Evolutionary conservation across 2,113 vertebrate genomes (phyloP), one percentile per base, ranked within the genome.

Genomic region (Drymodes brunneopygia): DNA sequence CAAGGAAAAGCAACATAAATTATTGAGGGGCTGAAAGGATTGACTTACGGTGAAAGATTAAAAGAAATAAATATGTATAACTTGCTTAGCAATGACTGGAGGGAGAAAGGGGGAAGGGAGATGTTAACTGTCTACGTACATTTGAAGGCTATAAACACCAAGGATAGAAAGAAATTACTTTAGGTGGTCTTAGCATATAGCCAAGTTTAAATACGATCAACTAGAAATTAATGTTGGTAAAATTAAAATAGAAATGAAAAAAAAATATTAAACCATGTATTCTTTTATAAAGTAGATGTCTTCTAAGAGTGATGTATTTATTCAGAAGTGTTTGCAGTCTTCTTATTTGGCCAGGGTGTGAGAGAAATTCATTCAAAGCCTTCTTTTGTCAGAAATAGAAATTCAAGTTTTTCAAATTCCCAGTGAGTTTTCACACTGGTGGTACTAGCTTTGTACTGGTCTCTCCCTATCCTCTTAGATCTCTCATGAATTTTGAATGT

Each of bases 51-150:
- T 94, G 93, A 94, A 97, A 96, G 93, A 97, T 96, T 97, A 97
- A 97, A 97, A 96, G 93, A 97, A 97, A 97, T 96, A 97, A 97
- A 96, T 96, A 97, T 95, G 92, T 94, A 96, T 95, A 95, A 91
- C 74, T 94, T 95, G 66, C 83, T 88, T 89, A 95, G 94, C 71
- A 96, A 74, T 86, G 81, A 88, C 88, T 91, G 24, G 58, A 86
- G 35, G 61, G 61, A 31, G 35, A 62, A 35, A 70, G 73, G 48
- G 42, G 35, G 75, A 93, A 61, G 56, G 54, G 72, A 91, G 61
- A 83, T 48, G 57, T 86, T 96, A 92, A 88, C 81, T 88, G 57
- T 77, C 92, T 95, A 73, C 1, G 17, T 73, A 86, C n/a, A 77
- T 82, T 91, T 94, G 81, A 95, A 94, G 60, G 20, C 82, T 95